Evolutionary conservation across 2,797 vertebrate genomes (phyloP), one percentile per base, ranked within the genome.

Genomic region (Picus viridis): DNA sequence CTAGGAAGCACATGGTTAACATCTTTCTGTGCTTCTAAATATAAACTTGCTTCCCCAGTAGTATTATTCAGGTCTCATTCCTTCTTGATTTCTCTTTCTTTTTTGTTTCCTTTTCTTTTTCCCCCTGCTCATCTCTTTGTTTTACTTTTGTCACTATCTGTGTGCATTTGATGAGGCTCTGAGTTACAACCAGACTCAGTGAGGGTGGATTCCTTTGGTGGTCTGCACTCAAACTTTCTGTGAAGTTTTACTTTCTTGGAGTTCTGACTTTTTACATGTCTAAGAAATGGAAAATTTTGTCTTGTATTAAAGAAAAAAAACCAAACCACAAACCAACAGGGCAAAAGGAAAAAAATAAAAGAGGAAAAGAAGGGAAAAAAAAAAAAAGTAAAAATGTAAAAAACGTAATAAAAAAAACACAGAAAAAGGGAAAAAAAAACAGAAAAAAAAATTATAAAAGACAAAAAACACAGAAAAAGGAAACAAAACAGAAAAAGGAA

Each of bases 261-360:
- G 96, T 74, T 94, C 96, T 98, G 91, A 96, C 88, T 98, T 97
- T 97, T 96, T 96, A 97, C 95, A 96, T 95, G 94, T 98, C 97
- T 97, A 97, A 97, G 97, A 98, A 98, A 98, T 98, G 98, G 98
- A 98, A 98, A 98, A 98, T 98, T 98, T 98, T 97, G 97, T 98
- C 97, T 97, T 89, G n/a, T 97, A 98, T 98, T 96, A 97, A 98
- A 95, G 94, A 96, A 85, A 93, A 20, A 56, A 16, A 56, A 96
- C 81, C 10, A 12, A 12, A 5, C 11, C 39, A 39, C 39, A 39
- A 39, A 39, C 39, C 39, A 39, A 39, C 39, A 39, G 12, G 12
- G 39, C 39, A 95, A 18, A 41, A 9, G 16, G n/a, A 62, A 85
- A 87, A 36, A 12, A 24, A 12, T 7, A 49, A 12, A 9, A 20